These are phyloP conservation scores for Leptarthrus brevirostris DNA, from an alignment of 2,888 invertebrate genomes.

Conservation along the genomic window DNA sequence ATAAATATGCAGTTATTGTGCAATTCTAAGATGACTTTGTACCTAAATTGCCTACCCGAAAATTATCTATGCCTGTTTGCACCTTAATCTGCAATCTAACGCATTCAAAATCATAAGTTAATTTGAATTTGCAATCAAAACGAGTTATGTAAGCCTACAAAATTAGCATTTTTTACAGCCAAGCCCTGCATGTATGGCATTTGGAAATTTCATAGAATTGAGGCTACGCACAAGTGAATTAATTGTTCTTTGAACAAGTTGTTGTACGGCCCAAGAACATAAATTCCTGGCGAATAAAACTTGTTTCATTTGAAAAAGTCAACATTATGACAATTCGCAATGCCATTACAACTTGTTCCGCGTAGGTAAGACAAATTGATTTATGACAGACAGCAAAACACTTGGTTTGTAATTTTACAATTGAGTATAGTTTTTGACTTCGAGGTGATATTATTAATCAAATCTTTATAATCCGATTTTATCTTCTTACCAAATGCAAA, in stretches of 20 bases:
- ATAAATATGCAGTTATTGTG: too few species aligned
- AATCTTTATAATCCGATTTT: background rate
- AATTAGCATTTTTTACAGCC: too few species aligned
- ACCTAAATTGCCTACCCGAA: too few species aligned
- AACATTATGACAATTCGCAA: slow-evolving; percentile 1
- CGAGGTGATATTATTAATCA: slow-evolving; percentile 5
- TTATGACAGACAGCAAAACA: slow-evolving; percentile 18
- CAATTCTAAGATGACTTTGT: too few species aligned
- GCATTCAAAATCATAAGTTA: too few species aligned
- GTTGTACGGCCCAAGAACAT: background rate
- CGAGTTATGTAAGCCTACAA: too few species aligned
- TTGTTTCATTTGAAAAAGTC: background rate
- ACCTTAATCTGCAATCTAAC: too few species aligned
- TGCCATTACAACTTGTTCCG: slow-evolving; percentile 22
- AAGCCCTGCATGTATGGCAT: too few species aligned
- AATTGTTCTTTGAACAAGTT: background rate
- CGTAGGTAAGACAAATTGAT: slow-evolving; percentile 26
- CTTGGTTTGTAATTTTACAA: slow-evolving; percentile 6
- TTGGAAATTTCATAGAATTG: background rate
- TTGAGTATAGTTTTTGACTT: slow-evolving; percentile 10
- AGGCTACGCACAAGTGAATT: background rate
- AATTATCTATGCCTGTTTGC: too few species aligned
- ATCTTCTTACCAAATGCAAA: too few species aligned
- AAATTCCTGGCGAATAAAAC: background rate
- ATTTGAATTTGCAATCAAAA: too few species aligned